These are phyloP conservation scores for Caenorhabditis elegans DNA, from an alignment of 1,140 invertebrate species.

Conservation along the genomic window WBcel235 BX284602.5:10789001-10789500, in stretches of 20 bases:
- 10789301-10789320: slow-evolving; percentile 42
- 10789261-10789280: background rate
- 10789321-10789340: slow-evolving; percentile 50
- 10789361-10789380: slow-evolving; percentile 52
- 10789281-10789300: slow-evolving; percentile 39
- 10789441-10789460: background rate
- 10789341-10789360: slow-evolving; percentile 49
- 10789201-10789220: slow-evolving; percentile 7
- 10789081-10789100: no score
- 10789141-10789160: background rate
- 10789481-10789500: no score
- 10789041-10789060: no score
- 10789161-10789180: slow-evolving; percentile 27
- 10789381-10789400: slow-evolving; percentile 44
- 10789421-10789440: slow-evolving; percentile 51
- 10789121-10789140: background rate
- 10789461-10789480: background rate
- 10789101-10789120: no score
- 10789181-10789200: slow-evolving; percentile 2
- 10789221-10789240: background rate
- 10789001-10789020: no score
- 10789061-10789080: no score
- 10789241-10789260: slow-evolving; percentile 6
- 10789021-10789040: no score
- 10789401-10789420: slow-evolving; percentile 49